Percentiles rank a stretch among this genome's conserved stretches.
Conservation (phyloP, 2,797 vertebrate genomes). For the Anabacerthia variegaticeps region DNA sequence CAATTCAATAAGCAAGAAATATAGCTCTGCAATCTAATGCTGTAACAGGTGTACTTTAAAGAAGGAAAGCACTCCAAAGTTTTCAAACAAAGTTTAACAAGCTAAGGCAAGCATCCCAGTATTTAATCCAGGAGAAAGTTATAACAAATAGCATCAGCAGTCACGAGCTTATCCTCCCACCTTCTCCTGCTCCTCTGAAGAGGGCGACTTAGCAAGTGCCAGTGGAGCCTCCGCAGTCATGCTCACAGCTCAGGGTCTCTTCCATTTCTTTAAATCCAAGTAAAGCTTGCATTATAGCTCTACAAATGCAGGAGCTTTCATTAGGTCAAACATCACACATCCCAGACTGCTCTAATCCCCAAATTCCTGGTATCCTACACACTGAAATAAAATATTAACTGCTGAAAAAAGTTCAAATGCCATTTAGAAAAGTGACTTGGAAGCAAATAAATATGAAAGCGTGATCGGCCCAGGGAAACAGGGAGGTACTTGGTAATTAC, state of each 20-base stretch:
- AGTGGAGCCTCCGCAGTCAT: not conserved
- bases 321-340: not conserved
- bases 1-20: not conserved
- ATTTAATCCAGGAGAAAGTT: not conserved
- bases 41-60: constrained; percentile 16
- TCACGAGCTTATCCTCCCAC: constrained; percentile 46
- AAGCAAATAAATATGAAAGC: not conserved
- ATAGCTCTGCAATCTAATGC: not conserved
- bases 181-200: constrained; percentile 5
- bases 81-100: constrained; percentile 9
- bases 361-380: not conserved
- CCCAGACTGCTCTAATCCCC: not conserved
- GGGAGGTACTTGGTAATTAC: not conserved
- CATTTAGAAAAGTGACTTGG: not conserved
- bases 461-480: not conserved
- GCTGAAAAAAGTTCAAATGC: not conserved
- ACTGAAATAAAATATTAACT: not conserved
- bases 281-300: not conserved
- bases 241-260: not conserved
- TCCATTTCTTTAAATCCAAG: not conserved
- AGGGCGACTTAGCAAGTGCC: not conserved
- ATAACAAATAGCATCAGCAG: constrained; percentile 13
- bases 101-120: not conserved
- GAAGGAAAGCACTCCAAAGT: not conserved
- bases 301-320: not conserved